Conservation (phyloP, 1,140 invertebrate genomes). For the Penaeus indicus region DNA sequence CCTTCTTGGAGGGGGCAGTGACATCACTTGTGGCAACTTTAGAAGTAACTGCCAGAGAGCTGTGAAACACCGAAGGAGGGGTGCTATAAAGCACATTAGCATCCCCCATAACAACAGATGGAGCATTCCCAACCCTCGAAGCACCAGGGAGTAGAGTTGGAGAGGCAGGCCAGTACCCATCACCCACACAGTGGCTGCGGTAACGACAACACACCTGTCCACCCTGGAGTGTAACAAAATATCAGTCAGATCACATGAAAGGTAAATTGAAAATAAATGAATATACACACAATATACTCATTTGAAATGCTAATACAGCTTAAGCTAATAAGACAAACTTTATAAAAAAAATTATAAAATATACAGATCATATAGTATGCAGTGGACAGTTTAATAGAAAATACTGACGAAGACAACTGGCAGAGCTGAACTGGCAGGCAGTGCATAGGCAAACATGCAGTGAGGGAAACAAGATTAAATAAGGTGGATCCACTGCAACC, state of each 20-base stretch:
- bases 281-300: slow-evolving; percentile 22
- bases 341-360: slow-evolving; percentile 2
- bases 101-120: slow-evolving; percentile 39
- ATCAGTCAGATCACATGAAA: too few relatives aligned
- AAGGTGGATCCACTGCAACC: slow-evolving; percentile 30
- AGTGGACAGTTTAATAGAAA: neutral
- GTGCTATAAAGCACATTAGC: slow-evolving; percentile 45
- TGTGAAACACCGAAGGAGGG: slow-evolving; percentile 50
- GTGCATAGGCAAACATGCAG: slow-evolving; percentile 49
- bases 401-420: neutral
- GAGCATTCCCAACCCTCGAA: slow-evolving; percentile 51
- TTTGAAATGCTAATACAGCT: slow-evolving; percentile 17
- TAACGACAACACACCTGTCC: slow-evolving; percentile 63
- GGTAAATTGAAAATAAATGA: slow-evolving; percentile 16
- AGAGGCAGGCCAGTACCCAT: slow-evolving; percentile 41
- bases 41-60: slow-evolving; percentile 52
- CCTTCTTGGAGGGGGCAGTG: slow-evolving; percentile 9
- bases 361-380: too few relatives aligned
- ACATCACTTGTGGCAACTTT: slow-evolving; percentile 19
- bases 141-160: slow-evolving; percentile 49
- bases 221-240: slow-evolving; percentile 43
- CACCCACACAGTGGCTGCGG: slow-evolving; percentile 52
- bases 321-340: neutral
- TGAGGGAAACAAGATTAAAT: slow-evolving; percentile 6
- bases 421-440: slow-evolving; percentile 45